Evolutionary conservation across 2,888 invertebrate species (phyloP).

Genomic region (Platypus cylindrus): DNA sequence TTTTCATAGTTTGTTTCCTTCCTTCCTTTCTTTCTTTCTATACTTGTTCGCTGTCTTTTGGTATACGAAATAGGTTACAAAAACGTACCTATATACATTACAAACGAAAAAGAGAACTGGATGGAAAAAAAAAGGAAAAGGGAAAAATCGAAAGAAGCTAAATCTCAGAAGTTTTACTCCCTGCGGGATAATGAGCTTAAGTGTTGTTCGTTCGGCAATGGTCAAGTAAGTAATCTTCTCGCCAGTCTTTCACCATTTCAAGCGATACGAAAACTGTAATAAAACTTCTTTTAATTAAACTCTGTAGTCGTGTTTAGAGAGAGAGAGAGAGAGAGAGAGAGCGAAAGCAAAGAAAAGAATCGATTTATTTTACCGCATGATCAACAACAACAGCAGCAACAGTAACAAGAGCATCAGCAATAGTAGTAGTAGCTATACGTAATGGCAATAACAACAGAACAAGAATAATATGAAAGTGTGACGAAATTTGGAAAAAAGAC

Average conservation of each 20-base stretch:
- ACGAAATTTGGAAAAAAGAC: no score
- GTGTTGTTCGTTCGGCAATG: constrained; percentile 17
- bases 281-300: constrained; percentile 17
- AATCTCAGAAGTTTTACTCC: constrained; percentile 15
- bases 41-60: no score
- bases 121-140: no score
- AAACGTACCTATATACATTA: no score
- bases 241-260: constrained; percentile 13
- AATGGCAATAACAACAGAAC: background rate
- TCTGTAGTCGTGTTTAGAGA: constrained; percentile 16
- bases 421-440: background rate
- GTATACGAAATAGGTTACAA: no score
- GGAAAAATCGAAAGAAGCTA: constrained; percentile 12
- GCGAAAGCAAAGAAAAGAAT: no score
- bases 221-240: constrained; percentile 17
- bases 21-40: no score
- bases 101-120: no score
- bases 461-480: no score
- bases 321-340: no score
- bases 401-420: background rate
- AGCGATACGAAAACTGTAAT: constrained; percentile 16
- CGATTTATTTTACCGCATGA: constrained; percentile 16
- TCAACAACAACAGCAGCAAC: constrained; percentile 14
- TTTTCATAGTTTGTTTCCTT: no score
- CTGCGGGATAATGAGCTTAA: constrained; percentile 16